Evolutionary conservation across 23 tunicate species (phyloP), one percentile per base, ranked within the genome.

Genomic region (Ciona savignyi): DNA sequence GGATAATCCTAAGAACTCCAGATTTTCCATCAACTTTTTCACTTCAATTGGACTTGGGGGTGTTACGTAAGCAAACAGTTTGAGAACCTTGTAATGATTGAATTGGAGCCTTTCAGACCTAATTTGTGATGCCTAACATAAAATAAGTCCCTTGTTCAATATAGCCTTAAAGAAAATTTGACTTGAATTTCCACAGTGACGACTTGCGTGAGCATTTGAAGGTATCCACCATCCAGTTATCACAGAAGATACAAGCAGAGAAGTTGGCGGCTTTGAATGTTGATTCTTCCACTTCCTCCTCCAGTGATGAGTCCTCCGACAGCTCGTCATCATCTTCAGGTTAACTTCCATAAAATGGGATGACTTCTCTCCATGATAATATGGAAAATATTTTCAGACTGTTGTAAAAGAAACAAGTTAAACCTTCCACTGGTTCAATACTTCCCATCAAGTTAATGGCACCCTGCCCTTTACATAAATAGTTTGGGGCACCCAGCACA

Each of bases 21-120:
- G 98, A 80, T 92, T 92, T 80, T 82, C 98, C n/a, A 92, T 92
- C 72, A 92, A 92, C 63, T 92, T 92, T 72, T 85, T 92, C 61
- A 92, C 98, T 1, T 85, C 98, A 3, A 92, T 92, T 26, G 98
- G 98, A 29, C 73, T 92, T 22, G 98, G 98, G 3, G 92, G 92
- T 29, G 71, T 92, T n/a, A 92, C 98, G 89, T 83, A 74, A 74
- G 97, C 71, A 23, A 25, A 34, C 6, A 35, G 19, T 20, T 21
- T 4, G 11, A 42, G 15, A 6, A 42, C n/a, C n/a, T n/a, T n/a
- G n/a, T n/a, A n/a, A n/a, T n/a, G n/a, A n/a, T n/a, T n/a, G n/a
- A n/a, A n/a, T n/a, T n/a, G n/a, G n/a, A n/a, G n/a, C n/a, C n/a
- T n/a, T n/a, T n/a, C 56, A 42, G 11, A 42, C 15, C 15, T 42